These are phyloP conservation scores for Tethya wilhelma DNA, from an alignment of 37 sponge, comb jelly and placozoan species.

Conservation along the genomic window DNA sequence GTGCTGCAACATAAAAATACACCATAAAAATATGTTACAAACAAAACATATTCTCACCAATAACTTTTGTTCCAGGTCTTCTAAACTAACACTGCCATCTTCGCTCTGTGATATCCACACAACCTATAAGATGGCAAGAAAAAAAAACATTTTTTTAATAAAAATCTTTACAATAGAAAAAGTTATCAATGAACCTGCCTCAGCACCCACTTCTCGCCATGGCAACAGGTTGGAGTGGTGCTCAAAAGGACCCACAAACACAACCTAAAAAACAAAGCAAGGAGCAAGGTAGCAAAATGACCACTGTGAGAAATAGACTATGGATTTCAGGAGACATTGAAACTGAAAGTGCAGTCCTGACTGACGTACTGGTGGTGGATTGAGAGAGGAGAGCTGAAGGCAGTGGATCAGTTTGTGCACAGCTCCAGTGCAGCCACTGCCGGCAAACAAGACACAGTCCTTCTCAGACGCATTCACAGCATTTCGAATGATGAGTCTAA, in stretches of 20 bases:
- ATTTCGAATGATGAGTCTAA: slow-evolving; percentile 61
- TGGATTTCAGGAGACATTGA: no score
- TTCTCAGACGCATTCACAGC: slow-evolving; percentile 89
- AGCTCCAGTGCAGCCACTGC: slow-evolving; percentile 92
- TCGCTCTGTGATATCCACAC: slow-evolving; percentile 49
- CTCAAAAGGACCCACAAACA: slow-evolving; percentile 90
- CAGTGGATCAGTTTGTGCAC: slow-evolving; percentile 74
- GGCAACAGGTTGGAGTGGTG: slow-evolving; percentile 90
- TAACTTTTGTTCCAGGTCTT: slow-evolving; percentile 63
- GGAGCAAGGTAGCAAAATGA: neutral
- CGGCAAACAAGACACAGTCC: slow-evolving; percentile 87
- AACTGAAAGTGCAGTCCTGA: no score
- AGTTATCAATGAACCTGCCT: slow-evolving; percentile 35
- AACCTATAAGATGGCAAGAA: slow-evolving; percentile 38
- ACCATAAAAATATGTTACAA: slow-evolving; percentile 1
- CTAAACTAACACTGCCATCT: slow-evolving; percentile 46
- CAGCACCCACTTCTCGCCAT: slow-evolving; percentile 83
- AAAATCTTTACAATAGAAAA: neutral
- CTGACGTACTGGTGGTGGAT: slow-evolving; percentile 25
- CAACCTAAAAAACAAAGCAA: slow-evolving; percentile 30
- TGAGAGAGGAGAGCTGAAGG: slow-evolving; percentile 29
- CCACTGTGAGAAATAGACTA: neutral
- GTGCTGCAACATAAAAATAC: slow-evolving; percentile 10
- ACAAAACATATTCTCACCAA: no score
- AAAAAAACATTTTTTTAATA: neutral